Evolutionary conservation across 2,113 vertebrate genomes (phyloP).

Genomic region (Cavia porcellus): DNA sequence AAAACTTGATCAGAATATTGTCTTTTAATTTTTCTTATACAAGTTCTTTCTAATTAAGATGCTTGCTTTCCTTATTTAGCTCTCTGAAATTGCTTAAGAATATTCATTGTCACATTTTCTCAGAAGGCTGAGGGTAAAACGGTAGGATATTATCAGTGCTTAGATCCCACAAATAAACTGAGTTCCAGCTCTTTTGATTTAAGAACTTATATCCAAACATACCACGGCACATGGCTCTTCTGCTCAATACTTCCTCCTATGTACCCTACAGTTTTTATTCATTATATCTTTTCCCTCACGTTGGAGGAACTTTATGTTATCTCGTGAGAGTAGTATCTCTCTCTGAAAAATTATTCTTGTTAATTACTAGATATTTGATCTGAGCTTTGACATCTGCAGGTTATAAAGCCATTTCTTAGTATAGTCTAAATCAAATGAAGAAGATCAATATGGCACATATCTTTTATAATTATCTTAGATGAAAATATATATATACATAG

Average conservation of each 20-base stretch:
- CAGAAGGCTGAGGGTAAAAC: not conserved
- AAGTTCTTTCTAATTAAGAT: not conserved
- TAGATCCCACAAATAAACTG: not conserved
- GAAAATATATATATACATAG: not conserved
- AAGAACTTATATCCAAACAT: not conserved
- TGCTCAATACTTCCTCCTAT: accelerated
- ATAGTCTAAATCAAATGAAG: not conserved
- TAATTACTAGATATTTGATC: not conserved
- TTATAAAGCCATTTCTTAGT: not conserved
- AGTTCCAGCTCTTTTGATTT: not conserved
- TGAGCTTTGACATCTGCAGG: not conserved
- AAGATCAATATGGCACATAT: not conserved
- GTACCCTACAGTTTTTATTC: not conserved
- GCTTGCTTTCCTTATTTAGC: not conserved
- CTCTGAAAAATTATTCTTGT: not conserved
- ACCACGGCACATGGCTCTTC: accelerated
- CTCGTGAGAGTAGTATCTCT: not conserved
- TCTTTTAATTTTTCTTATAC: not conserved
- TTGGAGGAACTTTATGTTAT: not conserved
- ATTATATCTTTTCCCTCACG: not conserved
- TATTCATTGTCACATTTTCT: not conserved
- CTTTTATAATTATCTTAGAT: not conserved
- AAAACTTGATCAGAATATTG: not conserved
- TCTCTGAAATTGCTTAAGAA: not conserved
- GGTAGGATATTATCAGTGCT: not conserved